Conservation (phyloP, 2,113 vertebrate genomes). For the Lepus timidus region DNA sequence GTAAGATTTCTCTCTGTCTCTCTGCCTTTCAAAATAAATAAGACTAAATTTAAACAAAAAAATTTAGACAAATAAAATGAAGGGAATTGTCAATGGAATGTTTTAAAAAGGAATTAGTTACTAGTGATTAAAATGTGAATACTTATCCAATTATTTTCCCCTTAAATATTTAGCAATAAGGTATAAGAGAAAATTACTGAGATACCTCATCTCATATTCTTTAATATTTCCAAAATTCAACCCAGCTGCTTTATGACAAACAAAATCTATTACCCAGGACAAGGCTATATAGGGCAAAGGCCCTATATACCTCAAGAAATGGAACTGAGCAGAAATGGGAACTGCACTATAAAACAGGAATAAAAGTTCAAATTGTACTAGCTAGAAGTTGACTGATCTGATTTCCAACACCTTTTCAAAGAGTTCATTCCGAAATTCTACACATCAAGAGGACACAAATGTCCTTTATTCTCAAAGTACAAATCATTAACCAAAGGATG, state of each 20-base stretch:
- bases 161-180: constrained; percentile 2
- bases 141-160: not conserved
- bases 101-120: not conserved
- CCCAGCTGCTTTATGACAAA: not conserved
- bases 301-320: not conserved
- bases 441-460: not conserved
- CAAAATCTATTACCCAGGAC: not conserved
- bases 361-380: constrained; percentile 5
- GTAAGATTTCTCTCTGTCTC: too few species aligned
- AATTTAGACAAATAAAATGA: constrained; percentile 71
- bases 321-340: constrained; percentile 12
- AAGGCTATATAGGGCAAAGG: not conserved
- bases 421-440: not conserved
- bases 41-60: too few species aligned
- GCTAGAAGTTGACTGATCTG: not conserved
- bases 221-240: constrained; percentile 28
- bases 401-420: constrained; percentile 18
- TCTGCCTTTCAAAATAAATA: too few species aligned
- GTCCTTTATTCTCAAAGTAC: constrained; percentile 5
- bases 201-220: not conserved
- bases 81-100: not conserved
- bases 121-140: not conserved
- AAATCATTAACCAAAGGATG: constrained; percentile 6
- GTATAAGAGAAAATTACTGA: not conserved
- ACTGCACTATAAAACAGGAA: constrained; percentile 40